Evolutionary conservation across 2,888 invertebrate species (phyloP).

Genomic region (Gymnocheta viridis): DNA sequence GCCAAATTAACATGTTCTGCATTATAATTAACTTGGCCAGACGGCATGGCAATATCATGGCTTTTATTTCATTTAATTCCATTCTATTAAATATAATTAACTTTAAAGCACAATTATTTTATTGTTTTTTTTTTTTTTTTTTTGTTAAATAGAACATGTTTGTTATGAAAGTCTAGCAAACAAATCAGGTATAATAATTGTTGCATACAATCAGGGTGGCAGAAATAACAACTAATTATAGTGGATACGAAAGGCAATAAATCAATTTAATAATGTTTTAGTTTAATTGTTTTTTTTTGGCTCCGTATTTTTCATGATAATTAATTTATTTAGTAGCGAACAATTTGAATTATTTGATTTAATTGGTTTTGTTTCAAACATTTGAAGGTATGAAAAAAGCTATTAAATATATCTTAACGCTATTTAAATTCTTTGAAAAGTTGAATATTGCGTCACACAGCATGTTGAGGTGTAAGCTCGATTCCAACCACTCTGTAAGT

Average conservation of each 20-base stretch:
- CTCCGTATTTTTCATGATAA: not conserved
- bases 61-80: not conserved
- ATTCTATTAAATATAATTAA: not conserved
- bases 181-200: constrained; percentile 11
- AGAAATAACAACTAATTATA: constrained; percentile 32
- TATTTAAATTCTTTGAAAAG: too few species aligned
- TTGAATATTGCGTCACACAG: too few species aligned
- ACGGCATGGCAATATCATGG: constrained; percentile 60
- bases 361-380: too few species aligned
- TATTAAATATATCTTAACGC: too few species aligned
- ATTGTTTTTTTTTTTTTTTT: not conserved
- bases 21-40: constrained; percentile 73
- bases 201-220: not conserved
- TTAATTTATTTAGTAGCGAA: too few species aligned
- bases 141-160: not conserved
- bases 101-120: not conserved
- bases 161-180: not conserved
- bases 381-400: too few species aligned
- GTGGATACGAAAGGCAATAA: constrained; percentile 17
- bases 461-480: too few species aligned
- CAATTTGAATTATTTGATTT: too few species aligned
- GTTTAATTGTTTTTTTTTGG: not conserved
- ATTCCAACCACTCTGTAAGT: too few species aligned
- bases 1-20: constrained; percentile 73
- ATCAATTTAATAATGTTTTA: constrained; percentile 15